Evolutionary conservation across 2,113 vertebrate species (phyloP), one percentile per base, ranked within the genome.

Genomic region (Rhodinocichla rosea): DNA sequence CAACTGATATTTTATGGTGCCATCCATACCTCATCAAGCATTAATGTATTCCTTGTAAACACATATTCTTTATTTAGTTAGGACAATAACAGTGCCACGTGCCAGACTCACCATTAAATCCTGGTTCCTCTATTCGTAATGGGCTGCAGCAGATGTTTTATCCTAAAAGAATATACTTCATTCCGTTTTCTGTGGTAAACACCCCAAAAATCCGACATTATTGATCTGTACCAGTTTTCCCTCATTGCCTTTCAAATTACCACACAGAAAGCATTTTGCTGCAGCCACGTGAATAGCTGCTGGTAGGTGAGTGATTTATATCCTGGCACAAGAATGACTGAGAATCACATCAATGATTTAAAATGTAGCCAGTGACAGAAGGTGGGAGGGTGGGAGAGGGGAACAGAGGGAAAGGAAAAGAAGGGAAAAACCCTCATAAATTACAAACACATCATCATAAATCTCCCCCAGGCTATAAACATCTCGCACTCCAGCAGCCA

Each of bases 21-120:
- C 69, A 89, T 81, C 83, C 73, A 88, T 88, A 88, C 79, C 59
- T 83, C 94, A 90, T 93, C 55, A 86, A 88, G 85, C 71, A 90
- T 90, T 90, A 87, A 90, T 90, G 79, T 62, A 89, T 86, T 96
- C 80, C 88, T 90, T 96, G 83, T 92, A 96, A 97, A 94, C 86
- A 94, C 49, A 78, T 90, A 93, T 68, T 89, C 74, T 90, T 95
- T 96, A 90, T 92, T 90, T 93, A 87, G 76, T 90, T 89, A 82
- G 69, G 83, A 92, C 83, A 83, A 67, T 63, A 95, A 89, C 52
- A 88, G 28, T 74, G 57, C 85, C 92, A 95, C 4, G 23, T 93
- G 82, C 56, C 73, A 89, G 89, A 15, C 44, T 81, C 59, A 56
- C 59, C 59, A 90, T 96, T 92, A 96, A 93, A 86, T 94, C 90